phyloP scores from a whole-genome alignment of 2,113 vertebrate species.

The Oenanthe oenanthe region DNA sequence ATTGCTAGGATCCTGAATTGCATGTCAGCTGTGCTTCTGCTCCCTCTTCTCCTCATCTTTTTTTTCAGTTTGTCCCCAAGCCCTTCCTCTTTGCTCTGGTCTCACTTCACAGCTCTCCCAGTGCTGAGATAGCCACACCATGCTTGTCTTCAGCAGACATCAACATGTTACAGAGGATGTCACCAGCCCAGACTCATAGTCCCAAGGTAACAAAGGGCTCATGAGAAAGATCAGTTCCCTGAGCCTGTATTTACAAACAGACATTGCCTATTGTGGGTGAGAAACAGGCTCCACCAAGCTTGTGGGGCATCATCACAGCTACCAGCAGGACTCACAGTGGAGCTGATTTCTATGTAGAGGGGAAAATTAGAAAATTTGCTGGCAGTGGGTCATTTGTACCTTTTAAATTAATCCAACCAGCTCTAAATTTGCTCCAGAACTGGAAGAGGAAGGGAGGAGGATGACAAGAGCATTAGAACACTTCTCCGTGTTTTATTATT shows the following conservation, averaged over 20 bases:
- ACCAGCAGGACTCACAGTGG: neutral
- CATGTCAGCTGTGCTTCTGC: neutral
- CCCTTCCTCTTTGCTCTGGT: neutral
- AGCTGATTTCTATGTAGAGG: neutral
- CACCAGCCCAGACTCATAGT: conserved; percentile 26
- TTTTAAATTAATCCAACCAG: neutral
- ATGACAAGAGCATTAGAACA: neutral
- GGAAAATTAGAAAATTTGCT: neutral
- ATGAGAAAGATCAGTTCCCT: conserved; percentile 13
- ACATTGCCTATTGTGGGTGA: neutral
- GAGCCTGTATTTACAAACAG: conserved; percentile 12
- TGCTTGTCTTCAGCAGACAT: conserved; percentile 27
- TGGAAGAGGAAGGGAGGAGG: neutral
- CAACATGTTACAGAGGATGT: conserved; percentile 1
- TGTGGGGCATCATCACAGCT: neutral
- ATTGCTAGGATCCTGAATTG: neutral
- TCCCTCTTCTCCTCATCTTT: neutral
- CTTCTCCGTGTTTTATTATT: neutral
- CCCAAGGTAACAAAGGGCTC: conserved; percentile 32
- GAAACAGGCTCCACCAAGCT: neutral
- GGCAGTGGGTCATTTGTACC: neutral
- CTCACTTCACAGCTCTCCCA: neutral
- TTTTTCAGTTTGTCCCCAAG: neutral
- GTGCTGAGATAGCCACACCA: neutral
- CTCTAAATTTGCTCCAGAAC: neutral